Evolutionary conservation across 2,888 invertebrate species (phyloP), one percentile per base, ranked within the genome.

Genomic region (Eucera pruinosa): DNA sequence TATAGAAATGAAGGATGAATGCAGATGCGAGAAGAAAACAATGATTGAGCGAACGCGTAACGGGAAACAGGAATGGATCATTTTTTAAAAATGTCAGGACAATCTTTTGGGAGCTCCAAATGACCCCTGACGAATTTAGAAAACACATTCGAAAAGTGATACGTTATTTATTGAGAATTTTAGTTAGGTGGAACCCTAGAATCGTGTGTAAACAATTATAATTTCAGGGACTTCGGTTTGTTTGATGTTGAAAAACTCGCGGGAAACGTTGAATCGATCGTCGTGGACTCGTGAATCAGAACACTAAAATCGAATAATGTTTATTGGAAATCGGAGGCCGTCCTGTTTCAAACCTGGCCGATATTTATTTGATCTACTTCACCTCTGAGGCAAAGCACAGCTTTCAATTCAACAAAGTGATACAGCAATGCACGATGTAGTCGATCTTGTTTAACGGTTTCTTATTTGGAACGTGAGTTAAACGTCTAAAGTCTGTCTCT

Each of bases 221-320:
- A 81, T 77, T 81, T 82, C 78, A 82, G 79, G 65, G 43, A 52
- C 78, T 88, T 88, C 58, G 71, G 81, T 87, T 88, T 81, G 82
- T 88, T 88, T 87, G 81, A 83, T 82, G 85, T 88, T 83, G 77
- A 57, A 27, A 85, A 70, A 80, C 77, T 80, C 78, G 80, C 72
- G 81, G 79, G 80, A 68, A 73, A 76, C 80, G 78, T 80, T 74
- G 78, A 67, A 64, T 82, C 77, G 77, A 71, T 82, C 77, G 78
- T 79, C 80, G 60, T 67, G 39, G 15, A 74, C 58, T 68, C 82
- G 65, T 68, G n/a, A 41, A 75, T n/a, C 5, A 18, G 50, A 71
- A 48, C 74, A 69, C 66, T 80, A 77, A 80, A 80, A 80, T 82
- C 83, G 83, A 82, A 82, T 74, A 15, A 41, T 57, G 68, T 78